These are phyloP conservation scores for Corvus cornix DNA, from an alignment of 2,113 vertebrate genomes.

Conservation along the genomic window DNA sequence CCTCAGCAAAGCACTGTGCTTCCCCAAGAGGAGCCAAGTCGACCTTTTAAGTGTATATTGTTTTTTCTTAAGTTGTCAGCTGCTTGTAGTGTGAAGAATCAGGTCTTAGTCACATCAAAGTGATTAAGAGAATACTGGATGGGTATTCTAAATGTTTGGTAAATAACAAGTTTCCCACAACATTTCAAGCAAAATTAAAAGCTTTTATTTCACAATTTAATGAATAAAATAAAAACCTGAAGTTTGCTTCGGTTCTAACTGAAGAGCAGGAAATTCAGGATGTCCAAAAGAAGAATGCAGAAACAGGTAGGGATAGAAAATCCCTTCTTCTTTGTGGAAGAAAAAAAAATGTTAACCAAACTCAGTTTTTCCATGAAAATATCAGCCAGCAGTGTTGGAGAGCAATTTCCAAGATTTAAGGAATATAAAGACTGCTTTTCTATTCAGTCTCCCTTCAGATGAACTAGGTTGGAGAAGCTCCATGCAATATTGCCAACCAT, in stretches of 20 bases:
- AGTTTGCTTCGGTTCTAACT: not conserved
- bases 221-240: not conserved
- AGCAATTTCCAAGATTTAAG: not conserved
- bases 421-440: constrained; percentile 12
- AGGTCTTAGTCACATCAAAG: not conserved
- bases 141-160: not conserved
- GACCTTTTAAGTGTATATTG: not conserved
- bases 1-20: not conserved
- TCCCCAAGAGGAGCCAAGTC: not conserved
- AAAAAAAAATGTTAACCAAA: not conserved
- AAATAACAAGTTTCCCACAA: not conserved
- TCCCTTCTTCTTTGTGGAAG: not conserved
- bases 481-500: not conserved
- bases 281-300: not conserved
- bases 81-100: not conserved
- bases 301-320: not conserved
- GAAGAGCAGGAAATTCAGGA: not conserved
- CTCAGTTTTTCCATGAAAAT: not conserved
- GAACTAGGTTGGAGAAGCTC: not conserved
- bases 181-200: not conserved
- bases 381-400: not conserved
- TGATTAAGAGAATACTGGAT: not conserved
- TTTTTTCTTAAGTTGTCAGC: not conserved
- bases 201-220: not conserved
- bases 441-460: not conserved